phyloP scores from a whole-genome alignment of 2,797 vertebrate genomes.

The Zalophus californianus region DNA sequence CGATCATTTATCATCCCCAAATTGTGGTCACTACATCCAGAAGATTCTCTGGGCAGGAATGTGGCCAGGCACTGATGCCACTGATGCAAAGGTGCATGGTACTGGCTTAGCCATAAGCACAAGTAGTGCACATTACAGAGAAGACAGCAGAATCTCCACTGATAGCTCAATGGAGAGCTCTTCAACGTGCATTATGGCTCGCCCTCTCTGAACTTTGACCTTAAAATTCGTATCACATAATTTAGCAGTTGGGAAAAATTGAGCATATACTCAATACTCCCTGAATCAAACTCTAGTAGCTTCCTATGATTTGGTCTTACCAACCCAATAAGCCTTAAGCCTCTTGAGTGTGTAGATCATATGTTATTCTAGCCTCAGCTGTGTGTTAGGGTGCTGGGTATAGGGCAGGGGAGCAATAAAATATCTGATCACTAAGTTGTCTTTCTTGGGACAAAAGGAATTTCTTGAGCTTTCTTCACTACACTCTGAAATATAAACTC shows the following conservation, averaged over 20 bases:
- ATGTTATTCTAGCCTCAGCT: background rate
- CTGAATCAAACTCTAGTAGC: background rate
- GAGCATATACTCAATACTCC: background rate
- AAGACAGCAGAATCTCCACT: background rate
- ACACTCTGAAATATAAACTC: background rate
- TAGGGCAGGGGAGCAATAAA: background rate
- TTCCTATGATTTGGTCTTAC: background rate
- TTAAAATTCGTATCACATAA: background rate
- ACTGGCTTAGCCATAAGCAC: background rate
- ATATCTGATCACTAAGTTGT: background rate
- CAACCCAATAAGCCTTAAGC: background rate
- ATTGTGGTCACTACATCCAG: background rate
- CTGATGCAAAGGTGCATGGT: background rate
- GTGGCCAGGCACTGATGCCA: background rate
- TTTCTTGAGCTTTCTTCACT: background rate
- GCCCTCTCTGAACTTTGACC: background rate
- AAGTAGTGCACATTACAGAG: background rate
- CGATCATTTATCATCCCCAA: background rate
- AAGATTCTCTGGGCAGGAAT: conserved; percentile 9
- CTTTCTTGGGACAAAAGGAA: background rate
- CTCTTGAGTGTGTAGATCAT: background rate
- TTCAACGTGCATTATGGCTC: background rate
- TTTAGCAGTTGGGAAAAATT: background rate
- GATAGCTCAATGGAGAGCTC: background rate
- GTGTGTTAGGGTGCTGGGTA: background rate